These are phyloP conservation scores for Anguilla anguilla DNA, from an alignment of 2,797 vertebrate genomes.

Conservation along the genomic window DNA sequence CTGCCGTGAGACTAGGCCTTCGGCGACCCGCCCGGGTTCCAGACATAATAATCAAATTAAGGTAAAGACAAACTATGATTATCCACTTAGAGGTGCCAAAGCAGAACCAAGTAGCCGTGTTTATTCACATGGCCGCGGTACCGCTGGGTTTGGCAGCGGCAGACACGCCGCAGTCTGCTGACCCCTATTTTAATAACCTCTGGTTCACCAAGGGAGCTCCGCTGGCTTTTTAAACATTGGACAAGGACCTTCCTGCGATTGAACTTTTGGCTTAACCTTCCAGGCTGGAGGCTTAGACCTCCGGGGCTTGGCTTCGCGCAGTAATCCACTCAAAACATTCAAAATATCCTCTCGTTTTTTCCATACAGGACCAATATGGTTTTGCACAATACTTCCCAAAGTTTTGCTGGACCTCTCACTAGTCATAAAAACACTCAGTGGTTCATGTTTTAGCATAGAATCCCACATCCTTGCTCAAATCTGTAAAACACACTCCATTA, in stretches of 20 bases:
- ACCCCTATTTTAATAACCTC: background rate
- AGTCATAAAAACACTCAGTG: background rate
- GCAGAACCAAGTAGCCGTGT: background rate
- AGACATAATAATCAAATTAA: background rate
- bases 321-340: background rate
- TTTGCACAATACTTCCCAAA: background rate
- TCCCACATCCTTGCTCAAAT: background rate
- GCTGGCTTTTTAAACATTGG: background rate
- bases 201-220: background rate
- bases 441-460: too few species aligned
- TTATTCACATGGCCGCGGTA: background rate
- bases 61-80: conserved; percentile 6
- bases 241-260: background rate
- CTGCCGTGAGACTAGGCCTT: background rate
- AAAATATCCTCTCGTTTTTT: background rate
- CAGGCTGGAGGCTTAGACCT: background rate
- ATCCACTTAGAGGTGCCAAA: background rate
- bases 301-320: background rate
- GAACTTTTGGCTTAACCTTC: background rate
- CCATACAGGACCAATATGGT: background rate
- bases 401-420: background rate
- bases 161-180: background rate
- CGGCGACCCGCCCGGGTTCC: background rate
- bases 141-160: background rate
- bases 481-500: background rate